Evolutionary conservation across 2,113 vertebrate species (phyloP).

Genomic region (Perca schrenkii): DNA sequence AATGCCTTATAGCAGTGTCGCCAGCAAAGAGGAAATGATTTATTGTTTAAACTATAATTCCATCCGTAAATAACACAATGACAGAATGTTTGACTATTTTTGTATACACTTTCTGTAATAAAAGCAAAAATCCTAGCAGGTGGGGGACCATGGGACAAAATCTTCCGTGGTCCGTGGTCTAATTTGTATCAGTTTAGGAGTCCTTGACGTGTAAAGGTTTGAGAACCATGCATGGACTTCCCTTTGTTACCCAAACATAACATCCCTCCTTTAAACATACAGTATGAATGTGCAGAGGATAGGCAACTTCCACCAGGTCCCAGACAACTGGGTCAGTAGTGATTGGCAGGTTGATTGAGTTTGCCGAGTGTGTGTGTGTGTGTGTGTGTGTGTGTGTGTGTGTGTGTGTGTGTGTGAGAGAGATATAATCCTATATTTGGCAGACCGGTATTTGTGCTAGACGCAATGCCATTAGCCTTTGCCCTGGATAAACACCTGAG

Average conservation of each 20-base stretch:
- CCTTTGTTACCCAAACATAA: no score
- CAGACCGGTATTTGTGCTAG: neutral
- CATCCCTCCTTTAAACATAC: neutral
- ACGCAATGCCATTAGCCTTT: neutral
- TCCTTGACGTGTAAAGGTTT: no score
- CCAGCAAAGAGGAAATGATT: no score
- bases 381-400: neutral
- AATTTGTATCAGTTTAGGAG: no score
- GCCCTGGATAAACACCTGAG: constrained; percentile 26
- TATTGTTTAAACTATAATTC: no score
- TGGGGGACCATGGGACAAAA: no score
- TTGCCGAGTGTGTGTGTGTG: neutral
- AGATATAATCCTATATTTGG: neutral
- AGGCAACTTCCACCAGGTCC: neutral
- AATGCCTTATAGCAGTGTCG: neutral
- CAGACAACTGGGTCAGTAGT: neutral
- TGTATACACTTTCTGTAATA: no score
- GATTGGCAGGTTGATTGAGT: neutral
- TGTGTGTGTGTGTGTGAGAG: neutral
- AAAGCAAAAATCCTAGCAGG: no score
- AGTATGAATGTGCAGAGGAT: neutral
- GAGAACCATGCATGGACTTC: no score
- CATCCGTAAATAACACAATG: no score
- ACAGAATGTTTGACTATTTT: no score
- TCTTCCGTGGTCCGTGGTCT: no score